phyloP scores from a whole-genome alignment of 2,888 invertebrate genomes.

The Suillia variegata region DNA sequence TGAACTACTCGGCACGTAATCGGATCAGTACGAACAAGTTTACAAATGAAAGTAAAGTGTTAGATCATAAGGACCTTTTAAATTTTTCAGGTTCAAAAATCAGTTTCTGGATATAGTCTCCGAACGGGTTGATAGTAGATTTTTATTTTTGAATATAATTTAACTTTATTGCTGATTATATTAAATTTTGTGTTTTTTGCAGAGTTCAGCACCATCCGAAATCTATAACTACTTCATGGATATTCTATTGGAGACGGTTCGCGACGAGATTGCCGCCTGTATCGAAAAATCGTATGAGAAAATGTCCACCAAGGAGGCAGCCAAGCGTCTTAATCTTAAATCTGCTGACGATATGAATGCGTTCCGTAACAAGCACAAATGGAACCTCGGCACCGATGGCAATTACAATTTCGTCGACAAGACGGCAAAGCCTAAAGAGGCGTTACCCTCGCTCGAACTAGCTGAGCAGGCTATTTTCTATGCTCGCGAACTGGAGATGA shows the following conservation, averaged over 20 bases:
- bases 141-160: slow-evolving; percentile 7
- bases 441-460: slow-evolving; percentile 86
- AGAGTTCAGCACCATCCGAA: slow-evolving; percentile 94
- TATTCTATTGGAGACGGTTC: slow-evolving; percentile 90
- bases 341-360: slow-evolving; percentile 77
- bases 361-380: slow-evolving; percentile 84
- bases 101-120: neutral
- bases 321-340: slow-evolving; percentile 84
- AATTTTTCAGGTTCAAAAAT: neutral
- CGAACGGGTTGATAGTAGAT: neutral
- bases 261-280: slow-evolving; percentile 95
- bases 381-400: slow-evolving; percentile 78
- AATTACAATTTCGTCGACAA: slow-evolving; percentile 83
- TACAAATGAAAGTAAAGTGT: too few relatives aligned
- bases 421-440: slow-evolving; percentile 76
- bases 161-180: too few relatives aligned
- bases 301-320: slow-evolving; percentile 85
- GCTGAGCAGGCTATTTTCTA: slow-evolving; percentile 95
- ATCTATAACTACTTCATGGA: slow-evolving; percentile 97
- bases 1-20: too few relatives aligned
- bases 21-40: too few relatives aligned
- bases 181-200: slow-evolving; percentile 55
- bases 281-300: slow-evolving; percentile 95
- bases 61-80: too few relatives aligned
- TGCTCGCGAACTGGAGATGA: slow-evolving; percentile 98